Evolutionary conservation across 2,888 invertebrate species (phyloP).

Genomic region (Diabrotica balteata): DNA sequence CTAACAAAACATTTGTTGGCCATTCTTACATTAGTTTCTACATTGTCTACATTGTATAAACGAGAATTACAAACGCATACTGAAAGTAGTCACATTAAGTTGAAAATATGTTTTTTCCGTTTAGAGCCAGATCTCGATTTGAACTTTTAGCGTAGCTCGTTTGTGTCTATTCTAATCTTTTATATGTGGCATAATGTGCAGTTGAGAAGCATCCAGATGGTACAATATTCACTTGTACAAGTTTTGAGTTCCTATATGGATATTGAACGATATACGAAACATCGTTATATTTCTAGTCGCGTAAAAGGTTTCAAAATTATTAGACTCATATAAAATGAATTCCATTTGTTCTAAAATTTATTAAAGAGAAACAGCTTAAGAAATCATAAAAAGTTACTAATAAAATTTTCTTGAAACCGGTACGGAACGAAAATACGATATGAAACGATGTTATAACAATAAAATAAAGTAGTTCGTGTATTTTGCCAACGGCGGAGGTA

Average conservation of each 20-base stretch:
- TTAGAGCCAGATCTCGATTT: not conserved
- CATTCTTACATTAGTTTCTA: too few relatives aligned
- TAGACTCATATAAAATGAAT: not conserved
- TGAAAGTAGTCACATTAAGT: too few relatives aligned
- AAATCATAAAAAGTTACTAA: slow-evolving; percentile 36
- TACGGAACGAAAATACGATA: slow-evolving; percentile 44
- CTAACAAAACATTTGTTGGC: too few relatives aligned
- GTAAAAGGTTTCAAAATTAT: slow-evolving; percentile 10
- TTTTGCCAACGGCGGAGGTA: too few relatives aligned
- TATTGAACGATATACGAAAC: slow-evolving; percentile 15
- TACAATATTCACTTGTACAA: not conserved
- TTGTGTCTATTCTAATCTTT: not conserved
- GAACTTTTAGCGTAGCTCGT: too few relatives aligned
- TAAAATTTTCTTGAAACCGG: slow-evolving; percentile 39
- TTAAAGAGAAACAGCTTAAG: slow-evolving; percentile 33
- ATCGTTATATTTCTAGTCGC: slow-evolving; percentile 13
- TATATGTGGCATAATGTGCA: not conserved
- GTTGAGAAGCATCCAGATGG: not conserved
- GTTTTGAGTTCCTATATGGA: not conserved
- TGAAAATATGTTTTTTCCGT: not conserved
- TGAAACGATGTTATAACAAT: slow-evolving; percentile 50
- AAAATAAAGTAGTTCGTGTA: slow-evolving; percentile 49
- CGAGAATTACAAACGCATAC: too few relatives aligned
- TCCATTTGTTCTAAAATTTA: slow-evolving; percentile 29
- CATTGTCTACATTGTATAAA: too few relatives aligned